phyloP scores from a whole-genome alignment of 2,797 vertebrate genomes.

The Acanthurus lineatus region DNA sequence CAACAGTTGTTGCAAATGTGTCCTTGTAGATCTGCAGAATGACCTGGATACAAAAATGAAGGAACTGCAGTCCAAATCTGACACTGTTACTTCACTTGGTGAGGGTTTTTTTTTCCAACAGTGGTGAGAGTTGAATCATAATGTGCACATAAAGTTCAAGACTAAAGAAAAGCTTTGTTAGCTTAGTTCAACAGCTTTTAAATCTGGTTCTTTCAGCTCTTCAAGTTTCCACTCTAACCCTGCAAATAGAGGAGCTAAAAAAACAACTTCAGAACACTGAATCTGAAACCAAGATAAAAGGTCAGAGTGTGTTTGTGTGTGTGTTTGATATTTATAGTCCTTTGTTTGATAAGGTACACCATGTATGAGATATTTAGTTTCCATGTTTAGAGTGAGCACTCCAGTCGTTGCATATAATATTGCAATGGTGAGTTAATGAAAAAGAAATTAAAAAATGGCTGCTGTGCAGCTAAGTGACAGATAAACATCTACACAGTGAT shows the following conservation, averaged over 20 bases:
- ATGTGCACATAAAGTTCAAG: neutral
- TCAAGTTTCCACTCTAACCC: constrained; percentile 54
- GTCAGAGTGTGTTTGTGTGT: constrained; percentile 36
- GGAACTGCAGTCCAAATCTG: constrained; percentile 37
- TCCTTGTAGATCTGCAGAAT: constrained; percentile 51
- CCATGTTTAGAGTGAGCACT: neutral
- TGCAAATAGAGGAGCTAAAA: constrained; percentile 47
- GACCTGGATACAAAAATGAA: constrained; percentile 43
- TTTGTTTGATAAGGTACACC: neutral
- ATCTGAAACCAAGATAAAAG: constrained; percentile 42
- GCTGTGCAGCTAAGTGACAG: neutral
- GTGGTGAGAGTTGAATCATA: neutral
- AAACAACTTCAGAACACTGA: constrained; percentile 35
- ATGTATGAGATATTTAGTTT: neutral
- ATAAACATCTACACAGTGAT: neutral
- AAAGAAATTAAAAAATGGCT: neutral
- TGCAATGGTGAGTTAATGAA: neutral
- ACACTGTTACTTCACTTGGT: constrained; percentile 55
- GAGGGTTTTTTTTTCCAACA: constrained; percentile 6
- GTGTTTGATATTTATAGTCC: neutral
- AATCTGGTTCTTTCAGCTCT: constrained; percentile 56
- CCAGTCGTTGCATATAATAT: neutral
- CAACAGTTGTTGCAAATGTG: neutral
- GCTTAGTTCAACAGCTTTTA: neutral
- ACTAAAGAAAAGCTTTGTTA: neutral